Conservation (phyloP, 2,113 vertebrate genomes). For the Lepus timidus region DNA sequence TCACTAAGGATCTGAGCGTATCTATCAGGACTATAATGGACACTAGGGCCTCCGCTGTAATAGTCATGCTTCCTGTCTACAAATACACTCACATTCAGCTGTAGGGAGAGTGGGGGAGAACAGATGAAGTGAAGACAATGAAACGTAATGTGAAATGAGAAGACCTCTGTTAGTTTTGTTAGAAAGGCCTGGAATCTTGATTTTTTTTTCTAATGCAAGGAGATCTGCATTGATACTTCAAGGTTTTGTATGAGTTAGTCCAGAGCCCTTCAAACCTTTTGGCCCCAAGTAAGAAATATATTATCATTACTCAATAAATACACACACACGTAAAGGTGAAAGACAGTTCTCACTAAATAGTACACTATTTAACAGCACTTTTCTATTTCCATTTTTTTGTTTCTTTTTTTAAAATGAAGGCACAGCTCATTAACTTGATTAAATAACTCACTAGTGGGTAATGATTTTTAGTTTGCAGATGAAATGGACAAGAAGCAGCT, state of each 20-base stretch:
- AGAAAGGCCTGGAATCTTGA: background rate
- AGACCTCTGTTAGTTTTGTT: background rate
- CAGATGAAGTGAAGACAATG: background rate
- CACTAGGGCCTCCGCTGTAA: background rate
- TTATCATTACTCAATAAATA: background rate
- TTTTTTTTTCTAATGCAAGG: background rate
- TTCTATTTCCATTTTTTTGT: conserved; percentile 3
- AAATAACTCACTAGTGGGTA: background rate
- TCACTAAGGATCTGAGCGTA: background rate
- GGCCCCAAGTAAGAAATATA: background rate
- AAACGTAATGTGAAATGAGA: background rate
- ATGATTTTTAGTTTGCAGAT: background rate
- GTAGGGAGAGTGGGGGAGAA: no score
- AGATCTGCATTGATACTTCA: background rate
- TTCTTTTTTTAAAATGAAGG: background rate
- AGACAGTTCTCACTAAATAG: background rate
- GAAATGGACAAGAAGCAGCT: background rate
- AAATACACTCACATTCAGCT: background rate
- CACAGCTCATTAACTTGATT: conserved; percentile 8
- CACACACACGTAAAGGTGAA: background rate
- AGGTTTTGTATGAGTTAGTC: background rate
- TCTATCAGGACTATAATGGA: background rate
- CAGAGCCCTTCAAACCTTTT: background rate
- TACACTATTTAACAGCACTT: background rate
- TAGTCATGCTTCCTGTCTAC: background rate